Conservation (phyloP, 2,113 vertebrate genomes). For the Ctenodactylus gundi region DNA sequence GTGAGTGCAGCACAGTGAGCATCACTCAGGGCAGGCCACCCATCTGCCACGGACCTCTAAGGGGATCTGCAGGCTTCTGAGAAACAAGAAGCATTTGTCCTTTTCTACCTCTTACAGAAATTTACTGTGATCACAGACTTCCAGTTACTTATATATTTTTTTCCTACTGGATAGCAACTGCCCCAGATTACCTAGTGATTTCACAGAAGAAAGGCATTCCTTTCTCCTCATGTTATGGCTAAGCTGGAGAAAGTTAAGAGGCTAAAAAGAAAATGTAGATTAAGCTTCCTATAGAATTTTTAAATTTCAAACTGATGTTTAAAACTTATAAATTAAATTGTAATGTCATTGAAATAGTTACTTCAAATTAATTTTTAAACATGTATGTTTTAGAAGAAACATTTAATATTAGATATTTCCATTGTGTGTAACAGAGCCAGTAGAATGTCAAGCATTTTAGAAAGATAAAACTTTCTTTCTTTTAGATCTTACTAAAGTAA, state of each 20-base stretch:
- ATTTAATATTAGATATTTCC: slow-evolving; percentile 7
- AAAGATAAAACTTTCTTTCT: background rate
- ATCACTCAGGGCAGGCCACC: background rate
- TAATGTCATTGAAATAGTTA: background rate
- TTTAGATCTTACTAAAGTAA: background rate
- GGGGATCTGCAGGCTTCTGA: background rate
- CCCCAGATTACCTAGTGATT: background rate
- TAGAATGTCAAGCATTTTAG: background rate
- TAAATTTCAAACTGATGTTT: slow-evolving; percentile 28
- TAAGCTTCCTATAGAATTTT: background rate
- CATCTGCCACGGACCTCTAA: background rate
- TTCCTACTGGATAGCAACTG: background rate
- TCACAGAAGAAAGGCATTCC: background rate
- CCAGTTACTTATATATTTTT: background rate
- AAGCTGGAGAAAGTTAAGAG: background rate
- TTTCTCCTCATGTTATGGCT: background rate
- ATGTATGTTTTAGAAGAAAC: background rate
- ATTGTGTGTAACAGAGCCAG: background rate
- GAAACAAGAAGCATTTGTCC: background rate
- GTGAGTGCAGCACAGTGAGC: background rate
- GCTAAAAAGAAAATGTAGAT: background rate
- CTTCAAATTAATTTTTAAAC: slow-evolving; percentile 2
- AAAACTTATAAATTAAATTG: slow-evolving; percentile 33
- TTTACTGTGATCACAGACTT: background rate
- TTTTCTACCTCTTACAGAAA: background rate